Evolutionary conservation across 2,113 vertebrate species (phyloP).

Genomic region (Gymnorhina tibicen): DNA sequence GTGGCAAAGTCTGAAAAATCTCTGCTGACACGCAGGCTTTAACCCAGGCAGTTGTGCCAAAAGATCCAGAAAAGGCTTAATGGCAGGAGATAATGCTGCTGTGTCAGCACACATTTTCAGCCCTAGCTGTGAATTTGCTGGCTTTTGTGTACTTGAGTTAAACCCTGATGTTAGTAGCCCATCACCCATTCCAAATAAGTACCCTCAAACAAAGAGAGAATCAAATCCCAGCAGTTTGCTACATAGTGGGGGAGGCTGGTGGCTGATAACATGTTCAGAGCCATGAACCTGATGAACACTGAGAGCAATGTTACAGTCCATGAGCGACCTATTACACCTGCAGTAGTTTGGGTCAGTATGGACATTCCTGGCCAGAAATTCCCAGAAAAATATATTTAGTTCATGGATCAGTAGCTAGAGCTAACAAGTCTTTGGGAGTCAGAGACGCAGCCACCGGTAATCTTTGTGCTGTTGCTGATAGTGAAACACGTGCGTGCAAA

Average conservation of each 20-base stretch:
- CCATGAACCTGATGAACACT: background rate
- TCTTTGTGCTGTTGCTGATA: background rate
- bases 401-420: background rate
- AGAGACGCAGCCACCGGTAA: background rate
- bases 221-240: conserved; percentile 2
- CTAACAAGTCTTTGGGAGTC: background rate
- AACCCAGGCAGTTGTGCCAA: conserved; percentile 27
- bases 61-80: conserved; percentile 52
- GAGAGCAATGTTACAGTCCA: background rate
- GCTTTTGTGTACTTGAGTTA: conserved; percentile 56
- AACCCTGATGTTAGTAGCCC: conserved; percentile 33
- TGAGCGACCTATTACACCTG: fast-evolving
- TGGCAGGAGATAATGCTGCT: conserved; percentile 57
- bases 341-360: background rate
- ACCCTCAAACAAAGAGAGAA: conserved; percentile 11
- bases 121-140: conserved; percentile 61
- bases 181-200: conserved; percentile 23
- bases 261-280: background rate
- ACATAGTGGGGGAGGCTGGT: background rate
- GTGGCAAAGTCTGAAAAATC: conserved; percentile 7
- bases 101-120: conserved; percentile 69
- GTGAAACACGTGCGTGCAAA: background rate
- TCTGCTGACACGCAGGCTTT: conserved; percentile 16
- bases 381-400: background rate
- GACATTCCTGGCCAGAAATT: background rate